Base-by-base conservation (phyloP, 2,888 invertebrate genomes). In the Drosophila paracracens region DNA sequence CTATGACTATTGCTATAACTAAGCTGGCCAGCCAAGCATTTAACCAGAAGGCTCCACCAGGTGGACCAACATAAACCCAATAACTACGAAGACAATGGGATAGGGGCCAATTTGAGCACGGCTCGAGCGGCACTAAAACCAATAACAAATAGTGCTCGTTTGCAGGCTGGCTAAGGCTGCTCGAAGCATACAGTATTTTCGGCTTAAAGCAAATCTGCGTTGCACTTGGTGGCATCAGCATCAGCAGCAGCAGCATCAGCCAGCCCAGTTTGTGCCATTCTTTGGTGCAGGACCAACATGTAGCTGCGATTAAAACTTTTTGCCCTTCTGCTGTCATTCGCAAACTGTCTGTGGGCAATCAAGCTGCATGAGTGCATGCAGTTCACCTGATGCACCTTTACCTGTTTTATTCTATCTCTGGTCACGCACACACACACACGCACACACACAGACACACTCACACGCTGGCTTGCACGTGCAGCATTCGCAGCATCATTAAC, bases 341-440 rank as follows among this genome's bases (percentile, higher is more conserved):
- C 65, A 76, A 74, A 74, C 70, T 82, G 75, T 79, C 81, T 80
- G 81, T 78, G 89, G 86, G 76, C 86, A 90, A 87, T 90, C 87
- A 88, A 88, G 83, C 87, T 90, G 86, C 86, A 86, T 86, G 88
- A 89, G 81, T 89, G 90, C 90, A 69, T 84, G 68, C 66, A 67
- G 43, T 74, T 70, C 57, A 43, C 72, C 71, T 83, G 71, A 67
- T 66, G 54, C 79, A 63, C 63, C 72, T 70, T 8, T 33, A 25
- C 40, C 25, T 25, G 56, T 33, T 48, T 53, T 70, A 62, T 57
- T 36, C 50, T 43, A 54, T 54, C 61, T 40, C 25, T 51, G 46
- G 57, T 46, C 65, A 54, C 65, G 79, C 70, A 63, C 31, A 25
- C 25, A 27, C 27, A 38, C 13, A 38, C 31, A 27, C 29, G 11